Evolutionary conservation across 35 echinoderm and acorn worm genomes (phyloP), one percentile per base, ranked within the genome.

Genomic region (Eucidaris tribuloides): DNA sequence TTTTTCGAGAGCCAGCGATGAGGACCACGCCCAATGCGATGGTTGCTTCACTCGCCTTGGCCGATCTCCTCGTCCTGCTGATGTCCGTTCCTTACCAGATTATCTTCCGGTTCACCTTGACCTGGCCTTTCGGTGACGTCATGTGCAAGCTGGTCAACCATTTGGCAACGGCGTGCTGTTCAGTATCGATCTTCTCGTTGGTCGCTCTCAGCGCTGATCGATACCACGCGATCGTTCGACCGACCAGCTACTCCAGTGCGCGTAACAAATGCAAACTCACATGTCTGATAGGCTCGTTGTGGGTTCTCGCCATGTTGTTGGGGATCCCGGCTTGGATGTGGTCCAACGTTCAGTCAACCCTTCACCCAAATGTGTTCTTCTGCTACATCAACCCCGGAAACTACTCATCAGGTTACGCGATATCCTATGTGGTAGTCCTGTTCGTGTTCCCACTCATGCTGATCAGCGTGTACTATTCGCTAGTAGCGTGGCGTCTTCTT

Each of bases 221-320:
- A 17, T 96, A 96, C 89, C 86, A 85, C 48, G 93, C 93, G 14
- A 96, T 96, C 59, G 93, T 96, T 11, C 64, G 84, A 1, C 93
- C 93, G 5, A 96, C 91, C 30, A 91, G 84, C 24, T 88, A 92
- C 76, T 27, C 76, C 25, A 42, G 91, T 2, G 79, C 84, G 1
- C 58, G 91, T 19, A 48, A 38, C 25, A 87, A 33, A 7, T 74
- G 68, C 25, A 74, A 74, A 40, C 40, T 74, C 35, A 35, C 68
- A 17, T 41, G 15, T 3, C n/a, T 74, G 38, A 40, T 74, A 20
- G 68, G 68, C 3, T 74, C 68, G 7, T 0, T 96, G 29, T 96
- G 93, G 93, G 54, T 87, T 7, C 17, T 91, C 5, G 58, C 89
- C 0, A 52, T 91, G 0, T 7, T 62, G 5, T 55, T 96, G 18